A percentile compares a stretch with the other conserved stretches of the same genome.
phyloP scores from a whole-genome alignment of 92 coral and sea anemone genomes.

The Zoanthus gigantus region DNA sequence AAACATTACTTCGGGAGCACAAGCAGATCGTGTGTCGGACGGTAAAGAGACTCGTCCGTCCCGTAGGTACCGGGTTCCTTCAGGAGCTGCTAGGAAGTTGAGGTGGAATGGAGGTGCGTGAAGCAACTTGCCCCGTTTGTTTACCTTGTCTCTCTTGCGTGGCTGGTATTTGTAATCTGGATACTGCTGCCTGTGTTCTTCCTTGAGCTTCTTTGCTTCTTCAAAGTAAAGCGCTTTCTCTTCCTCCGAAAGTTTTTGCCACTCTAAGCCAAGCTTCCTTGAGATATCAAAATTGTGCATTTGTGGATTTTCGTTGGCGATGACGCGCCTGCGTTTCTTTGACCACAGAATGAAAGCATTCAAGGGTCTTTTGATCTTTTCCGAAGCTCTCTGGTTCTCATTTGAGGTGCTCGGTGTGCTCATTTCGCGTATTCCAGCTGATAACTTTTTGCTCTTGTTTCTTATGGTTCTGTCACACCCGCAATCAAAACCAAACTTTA shows the following conservation, averaged over 20 bases:
- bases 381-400: constrained; percentile 70
- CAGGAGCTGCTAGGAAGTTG: constrained; percentile 73
- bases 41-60: constrained; percentile 66
- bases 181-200: constrained; percentile 91
- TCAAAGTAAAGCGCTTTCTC: constrained; percentile 93
- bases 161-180: constrained; percentile 99
- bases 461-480: constrained; percentile 25
- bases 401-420: constrained; percentile 68
- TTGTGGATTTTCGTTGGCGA: constrained; percentile 97
- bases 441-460: neutral
- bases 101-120: constrained; percentile 87
- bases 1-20: constrained; percentile 53
- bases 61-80: constrained; percentile 63
- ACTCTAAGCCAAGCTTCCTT: constrained; percentile 92
- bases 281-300: constrained; percentile 99
- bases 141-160: constrained; percentile 88
- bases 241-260: constrained; percentile 92
- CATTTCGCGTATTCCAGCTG: constrained; percentile 57
- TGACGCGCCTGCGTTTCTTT: constrained; percentile 91
- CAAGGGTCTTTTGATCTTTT: constrained; percentile 97
- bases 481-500: constrained; percentile 34
- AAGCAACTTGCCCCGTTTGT: constrained; percentile 81
- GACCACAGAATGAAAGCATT: constrained; percentile 99
- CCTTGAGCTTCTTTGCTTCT: constrained; percentile 93
- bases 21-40: constrained; percentile 68